Base-by-base conservation (phyloP, 2,888 invertebrate genomes). In the Sericinus montela region DNA sequence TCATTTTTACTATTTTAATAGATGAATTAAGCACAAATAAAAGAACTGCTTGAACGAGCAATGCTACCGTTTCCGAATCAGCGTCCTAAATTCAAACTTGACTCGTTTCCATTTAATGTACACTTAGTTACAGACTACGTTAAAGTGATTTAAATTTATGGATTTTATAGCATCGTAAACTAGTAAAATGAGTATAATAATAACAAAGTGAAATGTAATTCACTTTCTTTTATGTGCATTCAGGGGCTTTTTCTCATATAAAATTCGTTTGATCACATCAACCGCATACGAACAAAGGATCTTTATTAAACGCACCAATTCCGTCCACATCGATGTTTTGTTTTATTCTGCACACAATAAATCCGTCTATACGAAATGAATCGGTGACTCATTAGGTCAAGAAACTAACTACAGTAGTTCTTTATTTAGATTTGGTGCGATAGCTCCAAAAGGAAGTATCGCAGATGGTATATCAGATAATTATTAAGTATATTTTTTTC, bases 381-480 rank as follows among this genome's bases (percentile, higher is more conserved):
- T 56, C 59, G 61, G 58, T 76, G 76, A 75, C 50, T 75, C 76
- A 75, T 56, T 59, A 59, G 72, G 68, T 69, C 70, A 74, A 67
- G 58, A 68, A 59, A 67, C 75, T 65, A 63, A 60, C 55, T 54
- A 62, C 55, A 57, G 59, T 41, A 59, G 25, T 48, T 65, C 70
- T 73, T 68, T 67, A 71, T 70, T 65, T 73, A 71, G 73, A 65
- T 41, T 28, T 34, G 38, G 6, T 34, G 5, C 15, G 16, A 34
- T 28, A 39, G 39, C 32, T 39, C 38, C 14, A 35, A n/a, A 9
- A 19, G 8, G 19, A 30, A 29, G 29, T 25, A 2, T 29, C n/a
- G 19, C 35, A 40, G 40, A 32, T 34, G 34, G 11, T 42, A 23
- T 10, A 14, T n/a, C n/a, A n/a, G n/a, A n/a, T n/a, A n/a, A n/a